phyloP scores from a whole-genome alignment of 2,797 vertebrate genomes.

The Trichosurus vulpecula region DNA sequence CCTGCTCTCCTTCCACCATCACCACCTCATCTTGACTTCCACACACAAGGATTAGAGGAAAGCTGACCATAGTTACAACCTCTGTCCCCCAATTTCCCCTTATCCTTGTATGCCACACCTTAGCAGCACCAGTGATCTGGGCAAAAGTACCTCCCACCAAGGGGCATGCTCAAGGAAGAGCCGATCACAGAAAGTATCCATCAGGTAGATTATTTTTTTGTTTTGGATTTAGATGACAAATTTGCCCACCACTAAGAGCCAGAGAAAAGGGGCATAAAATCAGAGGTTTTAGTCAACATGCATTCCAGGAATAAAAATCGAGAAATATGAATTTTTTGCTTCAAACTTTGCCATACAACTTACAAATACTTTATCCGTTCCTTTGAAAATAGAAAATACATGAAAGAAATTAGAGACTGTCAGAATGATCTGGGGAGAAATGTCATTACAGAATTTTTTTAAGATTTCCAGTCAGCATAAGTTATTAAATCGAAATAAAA shows the following conservation, averaged over 20 bases:
- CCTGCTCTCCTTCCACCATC: neutral
- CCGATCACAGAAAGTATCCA: neutral
- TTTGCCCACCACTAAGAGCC: neutral
- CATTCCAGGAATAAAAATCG: neutral
- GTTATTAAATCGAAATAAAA: conserved; percentile 59
- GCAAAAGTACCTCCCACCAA: neutral
- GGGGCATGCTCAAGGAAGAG: neutral
- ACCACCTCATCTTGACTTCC: conserved; percentile 3
- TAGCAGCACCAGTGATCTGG: neutral
- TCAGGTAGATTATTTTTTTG: neutral
- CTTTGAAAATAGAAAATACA: neutral
- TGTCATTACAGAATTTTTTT: conserved; percentile 24
- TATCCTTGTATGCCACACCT: neutral
- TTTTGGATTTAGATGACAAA: conserved; percentile 12
- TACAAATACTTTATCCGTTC: neutral
- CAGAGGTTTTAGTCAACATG: conserved; percentile 8
- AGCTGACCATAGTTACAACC: neutral
- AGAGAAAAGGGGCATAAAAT: neutral
- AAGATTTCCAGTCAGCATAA: conserved; percentile 48
- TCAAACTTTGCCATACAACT: neutral
- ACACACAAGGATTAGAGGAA: conserved; percentile 14
- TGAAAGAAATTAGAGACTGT: neutral
- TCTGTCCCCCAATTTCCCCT: too few relatives aligned
- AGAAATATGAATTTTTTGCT: neutral
- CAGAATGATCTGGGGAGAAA: conserved; percentile 37